Evolutionary conservation across 2,888 invertebrate genomes (phyloP), one percentile per base, ranked within the genome.

Genomic region (Coelopa pilipes): DNA sequence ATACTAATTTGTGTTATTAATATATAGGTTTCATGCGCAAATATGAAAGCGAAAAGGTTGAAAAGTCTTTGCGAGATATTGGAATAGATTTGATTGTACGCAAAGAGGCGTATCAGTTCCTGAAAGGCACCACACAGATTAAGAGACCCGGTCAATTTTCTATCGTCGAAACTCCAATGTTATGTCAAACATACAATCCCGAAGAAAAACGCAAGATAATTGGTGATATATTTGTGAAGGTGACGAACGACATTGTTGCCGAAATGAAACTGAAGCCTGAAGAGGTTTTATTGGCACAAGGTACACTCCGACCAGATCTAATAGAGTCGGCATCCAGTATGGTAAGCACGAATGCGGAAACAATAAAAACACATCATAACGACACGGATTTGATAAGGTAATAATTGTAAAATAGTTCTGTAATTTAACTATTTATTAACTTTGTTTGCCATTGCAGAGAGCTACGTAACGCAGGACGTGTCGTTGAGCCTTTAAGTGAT

Each of bases 341-440:
- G 82, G 96, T 93, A 77, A 97, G 94, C 80, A 90, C 87, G 81
- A 95, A 95, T 89, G 99, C 99, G 0, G 96, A 97, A 82, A 94
- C 94, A 46, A 99, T 99, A 85, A 99, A 99, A 89, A 99, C 99
- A 45, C 99, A 99, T 88, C 99, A 99, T 90, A 99, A 99, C 88
- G 99, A 99, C 88, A 98, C 97, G 13, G 97, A 96, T 85, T 90
- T 99, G 74, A 97, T 99, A 74, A 90, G 98, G 74, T 90, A 34
- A 34, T 68, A 71, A 75, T 24, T 73, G 65, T 76, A 76, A 73
- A 74, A 72, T 74, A 65, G 70, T 49, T 57, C 74, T 75, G 1
- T 78, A 49, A 46, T 49, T 1, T 4, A 21, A 53, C 55, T 12
- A 9, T 17, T 13, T n/a, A 46, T 60, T 19, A 62, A 19, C 13